These are phyloP conservation scores for Acronicta leporina DNA, from an alignment of 2,888 invertebrate species.

Conservation along the genomic window DNA sequence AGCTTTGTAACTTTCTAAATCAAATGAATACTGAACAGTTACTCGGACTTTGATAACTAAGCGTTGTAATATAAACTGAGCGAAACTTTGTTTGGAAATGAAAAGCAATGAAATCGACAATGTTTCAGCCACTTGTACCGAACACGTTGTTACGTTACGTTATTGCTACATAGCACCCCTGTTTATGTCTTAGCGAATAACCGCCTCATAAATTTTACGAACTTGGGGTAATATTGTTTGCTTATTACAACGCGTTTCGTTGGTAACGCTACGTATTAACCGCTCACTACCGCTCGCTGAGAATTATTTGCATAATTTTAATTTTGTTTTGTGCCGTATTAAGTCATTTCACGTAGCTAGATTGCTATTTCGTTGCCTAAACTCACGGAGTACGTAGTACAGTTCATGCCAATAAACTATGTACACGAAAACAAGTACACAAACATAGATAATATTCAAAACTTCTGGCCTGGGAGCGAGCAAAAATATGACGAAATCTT, in stretches of 20 bases:
- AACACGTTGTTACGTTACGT: slow-evolving; percentile 66
- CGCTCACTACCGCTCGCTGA: slow-evolving; percentile 67
- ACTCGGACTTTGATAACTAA: slow-evolving; percentile 29
- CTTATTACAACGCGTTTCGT: slow-evolving; percentile 75
- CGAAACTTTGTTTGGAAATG: slow-evolving; percentile 41
- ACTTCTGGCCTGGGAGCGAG: slow-evolving; percentile 25
- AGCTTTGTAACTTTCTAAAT: slow-evolving; percentile 40
- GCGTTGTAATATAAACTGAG: slow-evolving; percentile 24
- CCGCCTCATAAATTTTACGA: slow-evolving; percentile 83
- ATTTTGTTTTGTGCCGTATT: slow-evolving; percentile 63
- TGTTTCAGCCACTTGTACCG: slow-evolving; percentile 53
- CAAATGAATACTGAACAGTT: slow-evolving; percentile 42
- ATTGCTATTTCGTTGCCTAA: neutral
- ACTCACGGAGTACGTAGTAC: too few species aligned
- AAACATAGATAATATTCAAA: slow-evolving; percentile 46
- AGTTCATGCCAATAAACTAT: slow-evolving; percentile 20
- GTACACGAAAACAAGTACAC: slow-evolving; percentile 39
- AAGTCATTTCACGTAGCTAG: slow-evolving; percentile 43
- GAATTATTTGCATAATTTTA: slow-evolving; percentile 76
- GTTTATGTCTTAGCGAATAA: slow-evolving; percentile 80
- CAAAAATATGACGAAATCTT: slow-evolving; percentile 54
- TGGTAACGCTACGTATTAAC: slow-evolving; percentile 70
- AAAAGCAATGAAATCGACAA: slow-evolving; percentile 51
- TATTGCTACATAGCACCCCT: slow-evolving; percentile 64
- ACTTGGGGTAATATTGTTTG: slow-evolving; percentile 79